Base-by-base conservation (phyloP, 2,888 invertebrate species). In the Atethmia centrago region DNA sequence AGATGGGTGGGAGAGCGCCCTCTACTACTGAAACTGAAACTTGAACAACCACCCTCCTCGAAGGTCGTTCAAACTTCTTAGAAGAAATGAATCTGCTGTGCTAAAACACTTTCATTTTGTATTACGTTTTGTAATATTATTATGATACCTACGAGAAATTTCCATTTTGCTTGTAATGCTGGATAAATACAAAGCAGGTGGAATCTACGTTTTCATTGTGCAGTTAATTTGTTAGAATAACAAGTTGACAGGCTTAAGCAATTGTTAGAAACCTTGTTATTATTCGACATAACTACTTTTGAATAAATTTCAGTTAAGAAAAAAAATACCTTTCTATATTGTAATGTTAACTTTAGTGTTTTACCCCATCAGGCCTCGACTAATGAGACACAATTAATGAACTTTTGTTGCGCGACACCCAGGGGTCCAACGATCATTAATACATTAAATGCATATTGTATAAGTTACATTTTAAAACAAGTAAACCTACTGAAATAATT, bases 31-130 rank as follows among this genome's bases (percentile, higher is more conserved):
- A 93, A 94, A 94, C 94, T 94, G 93, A 94, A 95, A 95, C 94
- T 93, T 91, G 89, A 88, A 91, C 90, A 89, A 88, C 93, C 93
- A 91, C 91, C 92, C 92, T 88, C 90, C 93, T 82, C 80, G 95
- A 95, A 96, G 96, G 95, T 96, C 96, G 95, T 95, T 94, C 91
- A 91, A 91, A 95, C 91, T 96, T 96, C 93, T 93, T 90, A 90
- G 91, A 92, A 92, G 93, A 92, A 94, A 94, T 93, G 94, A 95
- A 95, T 95, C 92, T 91, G 90, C 92, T 92, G 89, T 91, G 92
- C 86, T 89, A 89, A 92, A 93, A 94, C 95, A 95, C 95, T 95
- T 95, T 94, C 94, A 92, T 94, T 94, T 93, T 89, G 85, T 88
- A 86, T 84, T 88, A 86, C 84, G 83, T 87, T 88, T 82, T 86